Conservation (phyloP, 2,888 invertebrate genomes). For the Philonicus albiceps region DNA sequence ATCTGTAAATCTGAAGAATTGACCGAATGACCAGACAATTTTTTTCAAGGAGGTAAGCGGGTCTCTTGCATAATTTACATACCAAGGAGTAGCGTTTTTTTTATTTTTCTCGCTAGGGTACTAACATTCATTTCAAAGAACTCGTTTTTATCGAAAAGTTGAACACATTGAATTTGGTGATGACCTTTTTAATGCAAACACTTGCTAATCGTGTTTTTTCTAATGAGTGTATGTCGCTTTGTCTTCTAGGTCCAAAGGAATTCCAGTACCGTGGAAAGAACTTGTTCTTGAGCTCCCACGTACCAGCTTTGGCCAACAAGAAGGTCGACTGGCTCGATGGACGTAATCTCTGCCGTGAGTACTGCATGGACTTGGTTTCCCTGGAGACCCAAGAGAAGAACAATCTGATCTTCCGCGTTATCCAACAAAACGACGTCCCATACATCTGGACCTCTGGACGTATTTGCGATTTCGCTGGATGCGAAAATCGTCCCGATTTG, state of each 20-base stretch:
- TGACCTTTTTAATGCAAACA: not conserved
- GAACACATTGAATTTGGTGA: not conserved
- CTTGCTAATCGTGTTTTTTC: not conserved
- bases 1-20: not conserved
- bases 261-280: conserved; percentile 87
- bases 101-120: not conserved
- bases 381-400: conserved; percentile 91
- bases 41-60: not conserved
- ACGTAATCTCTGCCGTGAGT: conserved; percentile 88
- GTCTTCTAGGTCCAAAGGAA: conserved; percentile 82
- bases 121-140: not conserved
- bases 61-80: not conserved
- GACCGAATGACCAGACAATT: not conserved
- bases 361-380: conserved; percentile 92
- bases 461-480: conserved; percentile 92
- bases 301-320: conserved; percentile 77
- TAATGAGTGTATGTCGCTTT: conserved; percentile 37
- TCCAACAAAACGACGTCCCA: conserved; percentile 87
- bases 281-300: conserved; percentile 87
- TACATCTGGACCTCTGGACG: conserved; percentile 95
- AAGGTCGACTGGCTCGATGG: conserved; percentile 92
- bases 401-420: conserved; percentile 86
- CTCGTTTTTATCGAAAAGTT: not conserved
- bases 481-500: conserved; percentile 83
- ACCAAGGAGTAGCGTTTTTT: not conserved